Evolutionary conservation across 2,888 invertebrate genomes (phyloP), one percentile per base, ranked within the genome.

Genomic region (Sthenelais limicola): DNA sequence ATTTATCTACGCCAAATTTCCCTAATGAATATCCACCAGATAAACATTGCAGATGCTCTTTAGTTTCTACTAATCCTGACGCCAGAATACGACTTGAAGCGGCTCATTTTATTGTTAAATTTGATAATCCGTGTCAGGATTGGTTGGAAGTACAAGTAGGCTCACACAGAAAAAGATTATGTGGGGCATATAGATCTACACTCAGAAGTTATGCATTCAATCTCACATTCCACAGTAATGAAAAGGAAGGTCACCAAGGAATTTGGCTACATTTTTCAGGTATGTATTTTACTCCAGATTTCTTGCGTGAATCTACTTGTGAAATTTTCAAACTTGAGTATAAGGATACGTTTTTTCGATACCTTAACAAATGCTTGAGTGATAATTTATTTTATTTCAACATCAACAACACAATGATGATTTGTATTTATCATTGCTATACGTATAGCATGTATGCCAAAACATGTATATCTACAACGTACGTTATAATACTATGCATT

Each of bases 1-100:
- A 84, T 77, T 82, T 86, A 35, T 76, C 82, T 0, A 85, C 83
- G 0, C 85, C 85, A 4, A 73, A 78, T 32, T 86, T 84, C 75
- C 86, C 86, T 0, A 78, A 79, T 68, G 82, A 81, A 73, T 82
- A 82, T 67, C 77, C 78, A 0, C 68, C 75, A 26, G 76, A 78
- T 62, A 56, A 47, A 3, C 71, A 74, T 72, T 77, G 77, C 51
- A 28, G 35, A 15, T 77, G 77, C 66, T 48, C 51, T 21, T 51
- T 75, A n/a, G 49, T 35, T 7, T 24, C 71, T 21, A 54, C 32
- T 33, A 35, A 49, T 26, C 43, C 56, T 21, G 51, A 68, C n/a
- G 52, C 52, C 18, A 35, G 58, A 2, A 66, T 76, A 1, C 68
- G 51, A 30, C 62, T 76, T 30, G 68, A 76, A 24, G 73, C 74